Evolutionary conservation across 1,140 invertebrate species (phyloP), one percentile per base, ranked within the genome.

Genomic region (Aphaenogaster rudis): DNA sequence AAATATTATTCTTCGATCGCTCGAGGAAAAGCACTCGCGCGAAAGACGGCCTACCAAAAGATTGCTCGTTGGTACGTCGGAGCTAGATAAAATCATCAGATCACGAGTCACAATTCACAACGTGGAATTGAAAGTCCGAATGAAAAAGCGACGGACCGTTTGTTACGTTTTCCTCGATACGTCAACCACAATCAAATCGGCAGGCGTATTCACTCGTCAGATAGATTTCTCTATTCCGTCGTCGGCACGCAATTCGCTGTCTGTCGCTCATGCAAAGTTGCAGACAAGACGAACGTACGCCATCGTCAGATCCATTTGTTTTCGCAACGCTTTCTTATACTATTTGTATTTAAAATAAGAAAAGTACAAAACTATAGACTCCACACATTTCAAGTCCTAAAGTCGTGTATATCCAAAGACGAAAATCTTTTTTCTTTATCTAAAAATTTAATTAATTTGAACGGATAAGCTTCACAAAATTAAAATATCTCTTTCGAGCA

Each of bases 71-170:
- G 80, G 42, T 45, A 48, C 69, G 28, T n/a, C 57, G 80, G 15
- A 17, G 67, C 54, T 57, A 21, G 67, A 84, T 84, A 61, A 72
- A 76, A 84, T 84, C 54, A 42, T 33, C 57, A 54, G 80, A 74
- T 84, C 80, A 48, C 80, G 39, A 72, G 50, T 39, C 50, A 74
- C 67, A 74, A 76, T 84, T 84, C 57, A 50, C 80, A 61, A 84
- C 57, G 33, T 63, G 67, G 80, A 84, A 84, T 84, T 84, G 69
- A 84, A 84, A 84, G 80, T 84, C 80, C 69, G 69, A 61, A 84
- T 84, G 80, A 84, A 84, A 84, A 84, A 84, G 42, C 69, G 54
- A 84, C 21, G 42, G 69, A 45, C 57, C 54, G 69, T 84, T 84
- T 84, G 69, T 84, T 84, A 76, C 80, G 42, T 21, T 74, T 64